Evolutionary conservation across 2,113 vertebrate species (phyloP).

Genomic region (Rhinolophus sinicus): DNA sequence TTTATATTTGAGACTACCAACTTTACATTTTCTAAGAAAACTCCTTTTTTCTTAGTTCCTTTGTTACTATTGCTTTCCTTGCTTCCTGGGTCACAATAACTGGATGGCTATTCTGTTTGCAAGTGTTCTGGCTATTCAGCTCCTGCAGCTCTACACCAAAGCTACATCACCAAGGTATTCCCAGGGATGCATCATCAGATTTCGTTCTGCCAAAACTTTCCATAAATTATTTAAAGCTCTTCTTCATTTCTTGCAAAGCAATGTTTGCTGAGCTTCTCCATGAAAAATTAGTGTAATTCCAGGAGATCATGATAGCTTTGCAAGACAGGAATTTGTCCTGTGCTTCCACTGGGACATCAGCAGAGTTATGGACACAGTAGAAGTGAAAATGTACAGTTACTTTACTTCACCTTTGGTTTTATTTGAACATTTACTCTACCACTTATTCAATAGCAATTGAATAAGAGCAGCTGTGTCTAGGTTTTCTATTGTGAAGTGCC

Average conservation of each 20-base stretch:
- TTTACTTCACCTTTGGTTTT: constrained; percentile 48
- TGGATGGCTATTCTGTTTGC: background rate
- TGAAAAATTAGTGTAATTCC: constrained; percentile 69
- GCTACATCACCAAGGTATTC: background rate
- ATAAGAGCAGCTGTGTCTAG: constrained; percentile 58
- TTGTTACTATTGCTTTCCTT: background rate
- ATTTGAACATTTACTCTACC: constrained; percentile 43
- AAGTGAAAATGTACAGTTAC: constrained; percentile 44
- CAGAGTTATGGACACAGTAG: constrained; percentile 21
- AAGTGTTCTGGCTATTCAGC: background rate
- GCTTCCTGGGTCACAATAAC: background rate
- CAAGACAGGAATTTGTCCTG: constrained; percentile 40
- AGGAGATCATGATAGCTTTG: constrained; percentile 58
- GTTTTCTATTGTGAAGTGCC: constrained; percentile 66
- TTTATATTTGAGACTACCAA: background rate
- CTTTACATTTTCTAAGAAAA: constrained; percentile 27
- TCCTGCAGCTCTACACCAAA: background rate
- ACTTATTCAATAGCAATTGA: constrained; percentile 49
- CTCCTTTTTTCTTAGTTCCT: background rate
- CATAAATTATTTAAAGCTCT: constrained; percentile 31
- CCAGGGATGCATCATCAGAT: background rate
- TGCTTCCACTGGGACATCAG: background rate
- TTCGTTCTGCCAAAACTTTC: background rate
- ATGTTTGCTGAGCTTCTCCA: constrained; percentile 10
- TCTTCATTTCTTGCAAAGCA: constrained; percentile 32